A percentile compares a stretch with the other conserved stretches of the same genome.
Conservation (phyloP, 2,797 vertebrate genomes). For the Falco columbarius region DNA sequence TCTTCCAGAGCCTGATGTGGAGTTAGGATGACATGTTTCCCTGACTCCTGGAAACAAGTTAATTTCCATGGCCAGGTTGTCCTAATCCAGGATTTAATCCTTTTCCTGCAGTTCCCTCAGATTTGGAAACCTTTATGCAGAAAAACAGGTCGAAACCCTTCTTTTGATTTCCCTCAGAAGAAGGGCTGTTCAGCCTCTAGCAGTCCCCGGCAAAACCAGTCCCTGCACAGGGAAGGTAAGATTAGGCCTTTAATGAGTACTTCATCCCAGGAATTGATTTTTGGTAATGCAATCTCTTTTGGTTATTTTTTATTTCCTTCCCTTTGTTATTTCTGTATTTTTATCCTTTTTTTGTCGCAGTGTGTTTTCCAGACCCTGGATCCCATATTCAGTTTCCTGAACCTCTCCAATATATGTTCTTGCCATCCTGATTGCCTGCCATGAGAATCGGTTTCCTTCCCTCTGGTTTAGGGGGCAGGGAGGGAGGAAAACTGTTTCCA, state of each 20-base stretch:
- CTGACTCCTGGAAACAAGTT: neutral
- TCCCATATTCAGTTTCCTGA: conserved; percentile 47
- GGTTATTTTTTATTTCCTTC: conserved; percentile 72
- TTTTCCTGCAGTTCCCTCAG: neutral
- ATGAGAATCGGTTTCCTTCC: conserved; percentile 45
- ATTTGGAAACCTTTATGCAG: neutral
- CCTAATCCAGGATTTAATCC: neutral
- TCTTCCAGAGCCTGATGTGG: neutral
- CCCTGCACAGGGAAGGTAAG: neutral
- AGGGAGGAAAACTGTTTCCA: conserved; percentile 25
- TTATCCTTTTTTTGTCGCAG: neutral
- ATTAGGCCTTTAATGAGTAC: conserved; percentile 22
- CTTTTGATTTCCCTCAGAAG: neutral
- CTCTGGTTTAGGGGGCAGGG: conserved; percentile 6
- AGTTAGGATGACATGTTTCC: conserved; percentile 28
- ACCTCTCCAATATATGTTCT: conserved; percentile 11
- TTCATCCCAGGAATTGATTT: conserved; percentile 28
- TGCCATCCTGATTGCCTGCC: conserved; percentile 46
- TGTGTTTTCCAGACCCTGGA: conserved; percentile 35
- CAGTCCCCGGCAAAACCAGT: neutral
- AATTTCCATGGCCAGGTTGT: neutral
- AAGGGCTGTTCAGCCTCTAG: neutral
- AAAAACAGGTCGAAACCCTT: neutral
- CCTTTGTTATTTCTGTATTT: conserved; percentile 37
- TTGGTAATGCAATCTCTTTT: conserved; percentile 57